A percentile compares a stretch with the other conserved stretches of the same genome.
Evolutionary conservation across 2,888 invertebrate species (phyloP).

Genomic region (Augiades crinisus): DNA sequence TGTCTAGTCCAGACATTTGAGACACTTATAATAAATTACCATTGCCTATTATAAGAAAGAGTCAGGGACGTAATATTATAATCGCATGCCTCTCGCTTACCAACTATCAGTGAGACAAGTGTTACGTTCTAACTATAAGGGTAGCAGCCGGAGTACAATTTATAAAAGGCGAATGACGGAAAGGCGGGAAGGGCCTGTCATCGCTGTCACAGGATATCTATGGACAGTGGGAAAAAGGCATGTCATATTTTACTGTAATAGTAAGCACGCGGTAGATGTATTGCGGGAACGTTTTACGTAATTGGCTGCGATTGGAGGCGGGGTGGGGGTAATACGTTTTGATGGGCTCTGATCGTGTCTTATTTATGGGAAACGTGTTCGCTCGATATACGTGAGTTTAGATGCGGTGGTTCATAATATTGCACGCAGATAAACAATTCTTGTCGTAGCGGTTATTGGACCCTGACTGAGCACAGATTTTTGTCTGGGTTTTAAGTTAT

Average conservation of each 20-base stretch:
- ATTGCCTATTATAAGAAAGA: no score
- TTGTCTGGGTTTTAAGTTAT: no score
- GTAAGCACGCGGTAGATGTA: conserved; percentile 26
- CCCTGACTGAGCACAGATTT: no score
- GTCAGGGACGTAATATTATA: no score
- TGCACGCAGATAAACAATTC: no score
- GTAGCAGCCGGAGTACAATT: conserved; percentile 59
- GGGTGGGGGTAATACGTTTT: background rate
- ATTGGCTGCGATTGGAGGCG: conserved; percentile 21
- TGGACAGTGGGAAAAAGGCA: conserved; percentile 59
- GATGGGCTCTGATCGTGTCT: background rate
- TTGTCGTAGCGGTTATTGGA: no score
- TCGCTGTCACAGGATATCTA: conserved; percentile 67
- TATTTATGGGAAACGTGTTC: background rate
- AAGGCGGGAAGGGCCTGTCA: conserved; percentile 75
- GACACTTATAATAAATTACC: no score
- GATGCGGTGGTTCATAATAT: no score
- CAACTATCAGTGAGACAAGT: background rate
- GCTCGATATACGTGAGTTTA: background rate
- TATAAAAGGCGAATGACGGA: conserved; percentile 69
- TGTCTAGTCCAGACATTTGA: no score
- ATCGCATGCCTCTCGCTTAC: background rate
- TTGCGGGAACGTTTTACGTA: conserved; percentile 25
- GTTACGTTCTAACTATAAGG: conserved; percentile 6
- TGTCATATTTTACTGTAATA: conserved; percentile 63